Evolutionary conservation across 92 coral and sea anemone species (phyloP), one percentile per base, ranked within the genome.

Genomic region (Bergia sp.): DNA sequence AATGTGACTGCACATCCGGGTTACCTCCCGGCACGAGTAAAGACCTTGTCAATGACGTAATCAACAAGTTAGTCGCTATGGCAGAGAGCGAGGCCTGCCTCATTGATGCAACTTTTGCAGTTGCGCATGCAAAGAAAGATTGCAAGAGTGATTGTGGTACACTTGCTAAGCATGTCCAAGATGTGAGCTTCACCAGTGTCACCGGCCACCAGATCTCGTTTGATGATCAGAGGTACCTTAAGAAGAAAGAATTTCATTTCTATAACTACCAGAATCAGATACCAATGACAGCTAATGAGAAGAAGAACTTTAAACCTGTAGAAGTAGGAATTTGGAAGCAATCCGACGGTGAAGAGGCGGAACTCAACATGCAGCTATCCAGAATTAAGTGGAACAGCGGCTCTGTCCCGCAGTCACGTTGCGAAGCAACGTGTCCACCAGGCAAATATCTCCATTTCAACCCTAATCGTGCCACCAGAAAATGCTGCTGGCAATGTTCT

Each of bases 401-500:
- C 16, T 71, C 43, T 21, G 81, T 85, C 57, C 97, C 96, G 3
- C 86, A 79, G 18, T 94, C 98, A 11, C 90, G 92, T 47, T 97
- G 99, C 67, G 93, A 94, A 73, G 91, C 90, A 82, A 91, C 85
- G 7, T 97, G 99, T 69, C 89, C 82, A 37, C 90, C 94, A 3
- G 95, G 99, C 4, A 76, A 91, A 4, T 92, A 86, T 79, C 89
- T 89, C 43, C 81, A 77, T 5, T 86, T 89, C 69, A 92, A 88
- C 75, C 76, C 85, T 29, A 76, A 81, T 40, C 92, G 93, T 37
- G 74, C 81, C 65, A 95, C 73, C 50, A 91, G 88, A 2, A 95
- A 92, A 50, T 97, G 99, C 73, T 97, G 99, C 86, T 97, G 99
- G 99, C 93, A 97, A 47, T 97, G 99, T 73, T 21, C 85, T 40